Base-by-base conservation (phyloP, 2,888 invertebrate species). In the Cremastobaeus sp. region DNA sequence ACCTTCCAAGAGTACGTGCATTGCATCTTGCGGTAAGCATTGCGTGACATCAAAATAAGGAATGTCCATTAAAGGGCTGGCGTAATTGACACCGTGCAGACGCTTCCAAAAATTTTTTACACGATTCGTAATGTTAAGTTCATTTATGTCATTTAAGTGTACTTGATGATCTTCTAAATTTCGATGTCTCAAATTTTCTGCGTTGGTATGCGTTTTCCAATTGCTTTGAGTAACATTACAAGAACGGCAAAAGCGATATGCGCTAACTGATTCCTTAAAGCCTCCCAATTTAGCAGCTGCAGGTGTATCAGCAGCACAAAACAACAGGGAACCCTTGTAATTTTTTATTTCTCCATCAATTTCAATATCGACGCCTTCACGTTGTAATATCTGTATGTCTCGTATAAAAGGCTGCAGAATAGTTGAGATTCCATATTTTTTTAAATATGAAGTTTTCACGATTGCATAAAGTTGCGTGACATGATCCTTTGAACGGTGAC, bases 251-350 rank as follows among this genome's bases (percentile, higher is more conserved):
- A 8, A 3, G 9, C n/a, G 9, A 9, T 71, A 50, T 1, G 76
- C 76, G 14, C 70, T 5, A 8, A 30, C 30, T 2, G 30, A 30
- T 30, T 30, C 64, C 54, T 77, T 76, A 41, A 74, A 78, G 1
- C 78, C 76, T 30, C 71, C 78, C 6, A 76, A 28, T 5, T 66
- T 18, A 25, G 76, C 72, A 17, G 77, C 34, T 5, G 78, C 77
- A 14, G 76, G 74, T 15, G 68, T 77, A 45, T 77, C 77, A 11
- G 54, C 75, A 5, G 74, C 37, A 45, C 55, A 69, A 39, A 76
- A 30, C 30, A 30, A 30, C 8, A 30, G 4, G 8, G 30, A 30
- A 30, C 30, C 30, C n/a, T 30, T 30, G 76, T 41, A 74, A 45
- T 62, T 73, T 57, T 55, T 65, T 8, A 28, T 25, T 25, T 18